Evolutionary conservation across 2,888 invertebrate genomes (phyloP).

Genomic region (Leptinotarsa tumamoca): DNA sequence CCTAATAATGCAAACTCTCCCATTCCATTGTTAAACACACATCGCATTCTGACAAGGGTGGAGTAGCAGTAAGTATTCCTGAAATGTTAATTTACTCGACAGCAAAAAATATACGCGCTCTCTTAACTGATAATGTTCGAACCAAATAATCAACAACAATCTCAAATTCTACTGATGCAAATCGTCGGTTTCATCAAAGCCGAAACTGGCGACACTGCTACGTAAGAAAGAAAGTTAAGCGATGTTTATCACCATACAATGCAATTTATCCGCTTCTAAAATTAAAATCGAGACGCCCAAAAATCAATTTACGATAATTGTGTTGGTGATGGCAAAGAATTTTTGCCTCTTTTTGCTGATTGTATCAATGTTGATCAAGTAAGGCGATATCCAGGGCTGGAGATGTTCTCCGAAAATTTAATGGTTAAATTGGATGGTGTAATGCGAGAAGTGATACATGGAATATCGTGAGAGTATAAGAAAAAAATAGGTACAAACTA

Average conservation of each 20-base stretch:
- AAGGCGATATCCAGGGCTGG: slow-evolving; percentile 47
- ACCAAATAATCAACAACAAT: slow-evolving; percentile 5
- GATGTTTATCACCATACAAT: slow-evolving; percentile 27
- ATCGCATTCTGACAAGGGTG: too few species aligned
- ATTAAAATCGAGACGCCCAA: slow-evolving; percentile 60
- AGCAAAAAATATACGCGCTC: neutral
- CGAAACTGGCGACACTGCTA: slow-evolving; percentile 16
- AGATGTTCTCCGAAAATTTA: slow-evolving; percentile 52
- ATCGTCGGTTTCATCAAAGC: slow-evolving; percentile 18
- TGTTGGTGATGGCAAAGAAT: slow-evolving; percentile 53
- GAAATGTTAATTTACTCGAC: neutral
- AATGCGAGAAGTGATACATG: neutral
- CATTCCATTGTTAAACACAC: too few species aligned
- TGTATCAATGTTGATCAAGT: slow-evolving; percentile 53
- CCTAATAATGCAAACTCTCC: too few species aligned
- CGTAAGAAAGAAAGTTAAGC: slow-evolving; percentile 12
- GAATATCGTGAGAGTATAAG: neutral
- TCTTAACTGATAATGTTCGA: neutral
- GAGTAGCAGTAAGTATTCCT: too few species aligned
- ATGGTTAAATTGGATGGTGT: slow-evolving; percentile 39
- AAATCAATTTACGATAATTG: slow-evolving; percentile 64
- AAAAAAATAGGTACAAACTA: too few species aligned
- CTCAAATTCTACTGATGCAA: slow-evolving; percentile 11
- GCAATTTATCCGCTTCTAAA: slow-evolving; percentile 46
- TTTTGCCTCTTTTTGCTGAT: slow-evolving; percentile 46